Conservation (phyloP, 1,140 invertebrate species). For the Caenorhabditis briggsae region DNA sequence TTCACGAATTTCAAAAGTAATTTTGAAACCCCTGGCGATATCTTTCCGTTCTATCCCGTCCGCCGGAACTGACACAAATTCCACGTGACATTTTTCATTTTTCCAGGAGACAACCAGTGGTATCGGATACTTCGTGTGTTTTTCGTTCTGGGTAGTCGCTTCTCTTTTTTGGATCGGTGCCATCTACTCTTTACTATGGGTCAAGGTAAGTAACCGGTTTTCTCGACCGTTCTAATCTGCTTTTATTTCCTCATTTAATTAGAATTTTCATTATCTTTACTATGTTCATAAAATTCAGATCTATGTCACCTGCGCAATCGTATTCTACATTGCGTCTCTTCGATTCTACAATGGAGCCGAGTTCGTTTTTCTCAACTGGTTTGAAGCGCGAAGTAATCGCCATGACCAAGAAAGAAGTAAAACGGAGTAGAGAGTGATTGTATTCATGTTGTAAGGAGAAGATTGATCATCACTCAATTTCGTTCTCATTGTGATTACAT, state of each 20-base stretch:
- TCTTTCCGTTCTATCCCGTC: no score
- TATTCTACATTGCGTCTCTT: conserved; percentile 64
- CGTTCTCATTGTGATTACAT: background rate
- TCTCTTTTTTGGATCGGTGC: conserved; percentile 70
- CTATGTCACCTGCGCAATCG: conserved; percentile 60
- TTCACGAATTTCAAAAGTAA: background rate
- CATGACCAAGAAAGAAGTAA: conserved; percentile 38
- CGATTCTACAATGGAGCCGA: conserved; percentile 68
- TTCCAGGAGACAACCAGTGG: conserved; percentile 67
- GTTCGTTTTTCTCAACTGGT: conserved; percentile 72
- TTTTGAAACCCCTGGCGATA: no score
- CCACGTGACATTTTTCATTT: background rate
- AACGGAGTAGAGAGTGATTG: conserved; percentile 32
- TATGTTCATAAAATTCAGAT: conserved; percentile 56
- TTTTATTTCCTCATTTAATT: background rate
- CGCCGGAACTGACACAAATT: conserved; percentile 25
- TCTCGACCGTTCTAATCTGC: background rate
- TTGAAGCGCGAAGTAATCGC: conserved; percentile 63
- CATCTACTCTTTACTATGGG: conserved; percentile 46
- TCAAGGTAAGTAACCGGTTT: conserved; percentile 51
- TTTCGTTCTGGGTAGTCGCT: conserved; percentile 68
- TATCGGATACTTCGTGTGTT: conserved; percentile 68
- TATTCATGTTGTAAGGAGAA: conserved; percentile 13
- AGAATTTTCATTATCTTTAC: background rate
- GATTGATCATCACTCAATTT: background rate